phyloP scores from a whole-genome alignment of 2,888 invertebrate genomes.

The Prenolepis imparis region DNA sequence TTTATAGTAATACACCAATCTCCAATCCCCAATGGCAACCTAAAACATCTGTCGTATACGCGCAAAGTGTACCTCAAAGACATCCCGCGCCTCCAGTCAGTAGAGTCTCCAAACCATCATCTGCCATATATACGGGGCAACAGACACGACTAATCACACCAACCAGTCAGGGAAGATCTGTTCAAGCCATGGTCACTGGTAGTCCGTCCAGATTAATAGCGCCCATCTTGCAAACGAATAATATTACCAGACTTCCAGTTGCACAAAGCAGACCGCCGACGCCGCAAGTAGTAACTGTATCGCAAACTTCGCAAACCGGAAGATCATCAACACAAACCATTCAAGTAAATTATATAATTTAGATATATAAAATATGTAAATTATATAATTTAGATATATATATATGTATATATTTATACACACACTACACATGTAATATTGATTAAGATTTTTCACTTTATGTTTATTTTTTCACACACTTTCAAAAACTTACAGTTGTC shows the following conservation, averaged over 20 bases:
- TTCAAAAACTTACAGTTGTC: conserved; percentile 33
- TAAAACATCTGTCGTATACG: conserved; percentile 83
- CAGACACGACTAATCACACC: conserved; percentile 82
- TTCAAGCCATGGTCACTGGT: conserved; percentile 83
- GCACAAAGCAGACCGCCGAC: conserved; percentile 80
- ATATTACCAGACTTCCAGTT: conserved; percentile 81
- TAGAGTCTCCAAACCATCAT: conserved; percentile 80
- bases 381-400: neutral
- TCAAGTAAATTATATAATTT: conserved; percentile 74
- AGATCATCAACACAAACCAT: conserved; percentile 80
- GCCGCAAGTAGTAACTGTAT: conserved; percentile 79
- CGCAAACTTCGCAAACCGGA: conserved; percentile 79
- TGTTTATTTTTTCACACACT: conserved; percentile 14
- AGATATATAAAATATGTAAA: neutral
- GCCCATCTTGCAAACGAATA: conserved; percentile 81
- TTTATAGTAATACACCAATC: conserved; percentile 76
- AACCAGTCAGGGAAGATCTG: conserved; percentile 79
- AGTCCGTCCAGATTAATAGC: conserved; percentile 82
- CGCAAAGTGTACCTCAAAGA: conserved; percentile 80
- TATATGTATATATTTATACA: no score
- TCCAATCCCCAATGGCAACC: conserved; percentile 83
- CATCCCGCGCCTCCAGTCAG: conserved; percentile 82
- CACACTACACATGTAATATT: conserved; percentile 19
- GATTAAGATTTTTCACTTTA: neutral
- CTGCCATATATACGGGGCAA: conserved; percentile 79